phyloP scores from a whole-genome alignment of 1,140 invertebrate genomes.

The Conopomorpha cramerella region DNA sequence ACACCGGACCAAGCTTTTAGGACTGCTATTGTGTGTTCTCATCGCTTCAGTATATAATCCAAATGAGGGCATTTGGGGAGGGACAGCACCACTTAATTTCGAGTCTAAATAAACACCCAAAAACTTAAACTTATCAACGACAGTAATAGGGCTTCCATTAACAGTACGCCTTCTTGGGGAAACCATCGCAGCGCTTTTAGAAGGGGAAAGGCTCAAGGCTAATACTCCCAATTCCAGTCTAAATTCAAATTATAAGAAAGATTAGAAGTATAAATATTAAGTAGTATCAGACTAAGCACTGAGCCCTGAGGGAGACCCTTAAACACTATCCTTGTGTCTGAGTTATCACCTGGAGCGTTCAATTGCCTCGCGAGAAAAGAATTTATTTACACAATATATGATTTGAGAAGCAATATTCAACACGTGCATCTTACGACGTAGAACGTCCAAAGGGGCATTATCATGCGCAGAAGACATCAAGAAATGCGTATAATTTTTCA shows the following conservation, averaged over 20 bases:
- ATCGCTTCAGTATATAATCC: slow-evolving; percentile 7
- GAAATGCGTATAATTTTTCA: slow-evolving; percentile 7
- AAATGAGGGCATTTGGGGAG: no score
- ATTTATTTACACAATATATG: slow-evolving; percentile 6
- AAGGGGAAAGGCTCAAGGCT: slow-evolving; percentile 4
- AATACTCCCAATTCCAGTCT: slow-evolving; percentile 4
- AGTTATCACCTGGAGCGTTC: neutral
- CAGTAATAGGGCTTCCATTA: slow-evolving; percentile 1
- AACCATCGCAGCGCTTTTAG: slow-evolving; percentile 6
- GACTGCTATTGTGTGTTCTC: slow-evolving; percentile 10
- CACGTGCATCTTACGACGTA: slow-evolving; percentile 7
- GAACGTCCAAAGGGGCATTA: slow-evolving; percentile 9
- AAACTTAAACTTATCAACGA: slow-evolving; percentile 8
- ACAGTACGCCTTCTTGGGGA: slow-evolving; percentile 3
- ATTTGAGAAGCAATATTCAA: slow-evolving; percentile 7
- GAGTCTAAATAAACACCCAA: slow-evolving; percentile 9
- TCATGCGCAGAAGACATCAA: slow-evolving; percentile 12
- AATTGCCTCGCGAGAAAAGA: slow-evolving; percentile 1
- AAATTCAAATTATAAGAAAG: slow-evolving; percentile 7
- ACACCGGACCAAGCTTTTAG: no score
- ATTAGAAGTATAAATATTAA: no score
- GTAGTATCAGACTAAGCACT: slow-evolving; percentile 7
- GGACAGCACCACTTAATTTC: slow-evolving; percentile 7
- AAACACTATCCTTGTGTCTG: slow-evolving; percentile 5
- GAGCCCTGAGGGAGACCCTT: no score